phyloP scores from a whole-genome alignment of 1,140 invertebrate species.

The Lethocerus indicus region DNA sequence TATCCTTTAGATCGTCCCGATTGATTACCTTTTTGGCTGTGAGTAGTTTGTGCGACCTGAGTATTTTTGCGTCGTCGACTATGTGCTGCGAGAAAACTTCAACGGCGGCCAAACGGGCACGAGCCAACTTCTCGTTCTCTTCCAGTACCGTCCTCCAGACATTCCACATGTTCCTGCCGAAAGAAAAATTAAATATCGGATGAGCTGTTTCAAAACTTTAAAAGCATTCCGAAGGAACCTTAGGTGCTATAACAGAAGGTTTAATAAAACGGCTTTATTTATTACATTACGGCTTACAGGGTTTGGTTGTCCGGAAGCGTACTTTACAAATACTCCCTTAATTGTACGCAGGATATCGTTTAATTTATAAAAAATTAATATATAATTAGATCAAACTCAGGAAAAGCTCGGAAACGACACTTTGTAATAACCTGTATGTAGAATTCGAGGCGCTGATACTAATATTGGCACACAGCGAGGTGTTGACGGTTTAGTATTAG shows the following conservation, averaged over 20 bases:
- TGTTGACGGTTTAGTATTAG: too few species aligned
- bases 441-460: too few species aligned
- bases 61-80: slow-evolving; percentile 75
- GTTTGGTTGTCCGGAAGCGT: too few species aligned
- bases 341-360: neutral
- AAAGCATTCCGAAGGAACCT: too few species aligned
- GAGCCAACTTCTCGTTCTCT: slow-evolving; percentile 85
- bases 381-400: neutral
- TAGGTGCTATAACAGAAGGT: too few species aligned
- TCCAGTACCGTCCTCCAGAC: slow-evolving; percentile 89
- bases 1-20: too few species aligned
- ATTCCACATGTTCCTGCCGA: slow-evolving; percentile 83
- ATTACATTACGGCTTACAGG: too few species aligned
- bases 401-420: too few species aligned
- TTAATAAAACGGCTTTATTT: too few species aligned
- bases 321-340: neutral
- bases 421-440: too few species aligned
- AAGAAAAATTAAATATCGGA: slow-evolving; percentile 5
- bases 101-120: slow-evolving; percentile 74
- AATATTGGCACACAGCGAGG: too few species aligned
- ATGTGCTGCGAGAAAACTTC: slow-evolving; percentile 90
- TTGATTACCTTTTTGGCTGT: slow-evolving; percentile 64
- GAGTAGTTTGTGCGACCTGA: slow-evolving; percentile 67
- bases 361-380: neutral
- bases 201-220: too few species aligned